phyloP scores from a whole-genome alignment of 2,888 invertebrate genomes.

The Allacma fusca region DNA sequence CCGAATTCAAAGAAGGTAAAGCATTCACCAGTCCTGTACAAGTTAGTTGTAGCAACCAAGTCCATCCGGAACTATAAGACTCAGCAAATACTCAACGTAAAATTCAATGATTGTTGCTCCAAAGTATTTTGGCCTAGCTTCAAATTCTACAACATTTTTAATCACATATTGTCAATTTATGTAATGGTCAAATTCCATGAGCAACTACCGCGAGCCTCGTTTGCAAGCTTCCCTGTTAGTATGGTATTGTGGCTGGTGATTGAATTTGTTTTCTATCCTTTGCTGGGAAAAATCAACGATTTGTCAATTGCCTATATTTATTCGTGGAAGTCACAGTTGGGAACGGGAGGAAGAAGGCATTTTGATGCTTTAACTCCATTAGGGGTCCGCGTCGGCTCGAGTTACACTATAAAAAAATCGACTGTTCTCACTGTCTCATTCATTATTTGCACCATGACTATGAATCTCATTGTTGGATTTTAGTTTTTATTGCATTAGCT shows the following conservation, averaged over 20 bases:
- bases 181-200: slow-evolving; percentile 30
- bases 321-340: slow-evolving; percentile 35
- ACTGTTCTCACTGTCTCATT: slow-evolving; percentile 30
- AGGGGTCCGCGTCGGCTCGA: slow-evolving; percentile 10
- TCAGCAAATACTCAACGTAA: slow-evolving; percentile 25
- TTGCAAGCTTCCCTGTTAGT: slow-evolving; percentile 12
- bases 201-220: slow-evolving; percentile 16
- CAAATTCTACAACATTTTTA: slow-evolving; percentile 25
- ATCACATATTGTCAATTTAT: slow-evolving; percentile 21
- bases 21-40: slow-evolving; percentile 6
- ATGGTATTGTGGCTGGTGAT: slow-evolving; percentile 17
- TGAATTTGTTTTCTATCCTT: slow-evolving; percentile 19
- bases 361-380: slow-evolving; percentile 14
- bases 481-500: no score
- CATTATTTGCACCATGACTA: slow-evolving; percentile 30
- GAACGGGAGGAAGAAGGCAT: slow-evolving; percentile 17
- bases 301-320: slow-evolving; percentile 2
- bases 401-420: slow-evolving; percentile 28
- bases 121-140: slow-evolving; percentile 25
- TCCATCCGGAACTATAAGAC: slow-evolving; percentile 26
- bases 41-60: slow-evolving; percentile 7
- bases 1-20: background rate
- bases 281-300: slow-evolving; percentile 20
- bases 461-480: slow-evolving; percentile 19
- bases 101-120: slow-evolving; percentile 31